phyloP scores from a whole-genome alignment of 2,888 invertebrate species.

The Plutella xylostella region DNA sequence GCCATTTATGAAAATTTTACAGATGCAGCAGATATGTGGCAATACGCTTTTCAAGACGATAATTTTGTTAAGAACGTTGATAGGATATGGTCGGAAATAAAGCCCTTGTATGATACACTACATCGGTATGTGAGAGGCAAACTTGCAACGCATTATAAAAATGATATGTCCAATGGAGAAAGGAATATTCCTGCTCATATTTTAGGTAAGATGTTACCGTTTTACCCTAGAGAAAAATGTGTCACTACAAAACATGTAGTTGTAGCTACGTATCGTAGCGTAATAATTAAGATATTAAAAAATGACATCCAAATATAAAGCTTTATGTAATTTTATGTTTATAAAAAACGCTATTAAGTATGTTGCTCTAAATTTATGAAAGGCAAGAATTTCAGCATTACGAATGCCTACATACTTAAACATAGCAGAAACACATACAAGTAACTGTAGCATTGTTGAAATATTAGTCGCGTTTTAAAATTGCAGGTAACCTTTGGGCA shows the following conservation, averaged over 20 bases:
- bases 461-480: too few relatives aligned
- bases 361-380: too few relatives aligned
- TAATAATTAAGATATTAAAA: slow-evolving; percentile 12
- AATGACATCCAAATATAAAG: too few relatives aligned
- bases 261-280: slow-evolving; percentile 9
- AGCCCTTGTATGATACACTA: slow-evolving; percentile 73
- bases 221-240: neutral
- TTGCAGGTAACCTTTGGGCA: slow-evolving; percentile 74
- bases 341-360: too few relatives aligned
- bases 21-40: slow-evolving; percentile 60
- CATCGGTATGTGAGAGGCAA: slow-evolving; percentile 73
- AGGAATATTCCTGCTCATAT: slow-evolving; percentile 77
- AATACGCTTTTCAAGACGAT: slow-evolving; percentile 52
- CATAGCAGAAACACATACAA: too few relatives aligned
- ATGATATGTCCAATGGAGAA: slow-evolving; percentile 45
- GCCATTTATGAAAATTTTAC: slow-evolving; percentile 64
- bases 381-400: too few relatives aligned
- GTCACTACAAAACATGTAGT: too few relatives aligned
- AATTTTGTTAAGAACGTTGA: slow-evolving; percentile 50
- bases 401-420: too few relatives aligned
- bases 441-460: too few relatives aligned
- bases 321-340: too few relatives aligned
- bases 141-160: slow-evolving; percentile 60
- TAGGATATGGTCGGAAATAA: slow-evolving; percentile 68
- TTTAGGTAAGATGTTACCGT: slow-evolving; percentile 57